Percentiles rank a stretch among this genome's conserved stretches.
phyloP scores from a whole-genome alignment of 2,113 vertebrate species.

The Crotalus tigris region DNA sequence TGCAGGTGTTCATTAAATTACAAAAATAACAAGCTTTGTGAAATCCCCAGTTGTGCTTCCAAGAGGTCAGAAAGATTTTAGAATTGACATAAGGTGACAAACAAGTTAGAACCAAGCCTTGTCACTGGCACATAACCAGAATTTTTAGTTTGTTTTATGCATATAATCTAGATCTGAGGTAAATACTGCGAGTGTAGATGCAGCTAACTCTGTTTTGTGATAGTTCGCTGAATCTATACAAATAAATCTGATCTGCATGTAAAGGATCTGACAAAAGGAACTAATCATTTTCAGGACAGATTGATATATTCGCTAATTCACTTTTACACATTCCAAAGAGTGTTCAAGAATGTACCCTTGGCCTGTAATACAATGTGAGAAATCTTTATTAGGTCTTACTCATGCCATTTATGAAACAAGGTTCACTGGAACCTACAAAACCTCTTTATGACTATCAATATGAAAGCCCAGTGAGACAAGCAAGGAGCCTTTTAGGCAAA shows the following conservation, averaged over 20 bases:
- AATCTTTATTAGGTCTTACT: not conserved
- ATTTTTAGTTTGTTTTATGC: not conserved
- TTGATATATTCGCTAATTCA: not conserved
- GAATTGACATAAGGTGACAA: not conserved
- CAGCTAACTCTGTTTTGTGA: not conserved
- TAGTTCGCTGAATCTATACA: not conserved
- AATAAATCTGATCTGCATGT: not conserved
- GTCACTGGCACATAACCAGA: not conserved
- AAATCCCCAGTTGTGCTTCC: not conserved
- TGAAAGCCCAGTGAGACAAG: not conserved
- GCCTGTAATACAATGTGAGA: not conserved
- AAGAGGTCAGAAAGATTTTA: not conserved
- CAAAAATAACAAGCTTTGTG: not conserved
- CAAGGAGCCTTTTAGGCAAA: not conserved
- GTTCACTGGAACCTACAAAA: not conserved
- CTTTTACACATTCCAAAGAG: not conserved
- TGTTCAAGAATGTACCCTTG: not conserved
- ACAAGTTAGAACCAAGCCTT: not conserved
- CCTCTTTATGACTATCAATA: not conserved
- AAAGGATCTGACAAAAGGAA: not conserved
- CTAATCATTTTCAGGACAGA: not conserved
- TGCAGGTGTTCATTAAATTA: conserved; percentile 21
- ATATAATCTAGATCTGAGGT: not conserved
- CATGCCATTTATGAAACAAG: not conserved
- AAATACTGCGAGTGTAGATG: not conserved